Conservation (phyloP, 2,888 invertebrate species). For the Drosophila testacea region DNA sequence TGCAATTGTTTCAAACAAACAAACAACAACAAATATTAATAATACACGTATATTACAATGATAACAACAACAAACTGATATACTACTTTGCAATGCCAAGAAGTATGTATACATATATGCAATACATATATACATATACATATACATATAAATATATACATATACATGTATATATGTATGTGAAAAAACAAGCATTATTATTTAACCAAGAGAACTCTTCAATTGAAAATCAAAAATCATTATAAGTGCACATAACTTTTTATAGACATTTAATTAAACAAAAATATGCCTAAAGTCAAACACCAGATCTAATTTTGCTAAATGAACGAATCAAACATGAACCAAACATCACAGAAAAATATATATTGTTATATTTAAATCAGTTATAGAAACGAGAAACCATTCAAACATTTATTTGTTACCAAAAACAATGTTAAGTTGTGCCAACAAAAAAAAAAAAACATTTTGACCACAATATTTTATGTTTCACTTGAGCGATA, state of each 20-base stretch:
- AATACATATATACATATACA: constrained; percentile 16
- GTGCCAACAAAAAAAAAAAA: constrained; percentile 57
- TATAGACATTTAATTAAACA: constrained; percentile 47
- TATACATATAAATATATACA: constrained; percentile 20
- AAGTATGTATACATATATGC: constrained; percentile 52
- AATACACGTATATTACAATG: constrained; percentile 52
- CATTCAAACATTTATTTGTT: constrained; percentile 17
- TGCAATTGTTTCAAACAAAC: constrained; percentile 81
- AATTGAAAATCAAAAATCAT: constrained; percentile 77
- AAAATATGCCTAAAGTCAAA: constrained; percentile 48
- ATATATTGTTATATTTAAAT: constrained; percentile 31
- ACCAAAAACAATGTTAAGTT: constrained; percentile 39
- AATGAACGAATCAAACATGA: constrained; percentile 26
- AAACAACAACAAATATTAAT: constrained; percentile 60
- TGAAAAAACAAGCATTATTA: constrained; percentile 45
- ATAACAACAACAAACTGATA: constrained; percentile 54
- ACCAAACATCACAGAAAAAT: constrained; percentile 39
- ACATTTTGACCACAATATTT: constrained; percentile 35
- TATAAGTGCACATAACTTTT: constrained; percentile 73
- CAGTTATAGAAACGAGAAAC: constrained; percentile 54
- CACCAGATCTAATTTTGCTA: constrained; percentile 36
- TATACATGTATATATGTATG: constrained; percentile 20
- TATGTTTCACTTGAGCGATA: constrained; percentile 66
- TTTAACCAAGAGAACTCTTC: constrained; percentile 46
- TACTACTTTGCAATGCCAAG: constrained; percentile 75